Conservation (phyloP, 35 echinoderm and acorn worm genomes). For the Ptychodera flava region DNA sequence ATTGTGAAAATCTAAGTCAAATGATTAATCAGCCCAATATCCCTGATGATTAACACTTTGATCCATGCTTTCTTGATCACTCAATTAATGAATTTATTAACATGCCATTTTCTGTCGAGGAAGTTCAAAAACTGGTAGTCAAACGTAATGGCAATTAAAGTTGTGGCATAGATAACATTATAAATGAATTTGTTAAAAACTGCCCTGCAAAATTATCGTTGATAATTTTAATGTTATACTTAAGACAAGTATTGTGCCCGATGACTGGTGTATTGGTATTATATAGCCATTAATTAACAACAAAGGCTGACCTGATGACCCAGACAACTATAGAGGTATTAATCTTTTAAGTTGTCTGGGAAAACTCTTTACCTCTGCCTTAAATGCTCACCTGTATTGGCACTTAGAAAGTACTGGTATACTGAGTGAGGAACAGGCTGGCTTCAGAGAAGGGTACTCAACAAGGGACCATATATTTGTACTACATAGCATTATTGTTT, state of each 20-base stretch:
- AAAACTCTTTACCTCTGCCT: constrained; percentile 24
- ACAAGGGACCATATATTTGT: constrained; percentile 22
- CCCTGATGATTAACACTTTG: too few species aligned
- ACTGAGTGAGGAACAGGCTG: constrained; percentile 27
- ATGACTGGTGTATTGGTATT: constrained; percentile 16
- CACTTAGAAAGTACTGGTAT: constrained; percentile 11
- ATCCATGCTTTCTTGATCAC: constrained; percentile 18
- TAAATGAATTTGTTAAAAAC: constrained; percentile 36
- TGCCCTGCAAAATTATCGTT: neutral
- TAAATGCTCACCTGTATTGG: constrained; percentile 14
- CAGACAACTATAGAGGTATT: constrained; percentile 36
- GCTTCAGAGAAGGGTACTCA: constrained; percentile 9
- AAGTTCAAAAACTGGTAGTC: neutral
- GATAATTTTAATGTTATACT: constrained; percentile 20
- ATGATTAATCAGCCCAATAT: too few species aligned
- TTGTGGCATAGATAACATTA: constrained; percentile 22
- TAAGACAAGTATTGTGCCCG: constrained; percentile 16
- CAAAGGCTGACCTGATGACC: constrained; percentile 23
- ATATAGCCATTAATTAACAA: constrained; percentile 32
- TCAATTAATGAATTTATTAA: constrained; percentile 31
- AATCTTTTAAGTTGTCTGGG: constrained; percentile 32
- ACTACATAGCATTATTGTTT: constrained; percentile 12
- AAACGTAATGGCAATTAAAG: constrained; percentile 19
- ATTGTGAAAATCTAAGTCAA: too few species aligned
- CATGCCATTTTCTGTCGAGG: neutral